Percentiles rank a stretch among this genome's conserved stretches.
Conservation (phyloP, 2,888 invertebrate genomes). For the Drosophila sordidapex region DNA sequence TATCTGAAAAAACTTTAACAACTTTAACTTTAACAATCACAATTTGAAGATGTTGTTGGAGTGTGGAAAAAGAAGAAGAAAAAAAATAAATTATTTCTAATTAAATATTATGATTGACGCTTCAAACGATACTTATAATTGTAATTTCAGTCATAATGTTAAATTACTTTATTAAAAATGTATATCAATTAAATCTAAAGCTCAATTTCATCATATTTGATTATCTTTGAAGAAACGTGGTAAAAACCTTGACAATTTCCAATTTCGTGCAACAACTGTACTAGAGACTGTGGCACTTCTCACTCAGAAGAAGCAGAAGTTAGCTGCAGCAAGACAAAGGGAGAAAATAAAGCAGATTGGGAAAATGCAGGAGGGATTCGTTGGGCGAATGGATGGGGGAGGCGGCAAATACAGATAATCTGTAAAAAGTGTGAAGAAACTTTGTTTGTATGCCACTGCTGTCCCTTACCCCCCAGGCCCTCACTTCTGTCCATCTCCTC, state of each 20-base stretch:
- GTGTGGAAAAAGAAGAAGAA: background rate
- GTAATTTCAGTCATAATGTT: background rate
- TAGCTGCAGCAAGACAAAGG: slow-evolving; percentile 7
- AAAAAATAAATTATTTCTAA: background rate
- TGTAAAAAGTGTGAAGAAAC: slow-evolving; percentile 47
- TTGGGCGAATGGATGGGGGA: background rate
- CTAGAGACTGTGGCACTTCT: background rate
- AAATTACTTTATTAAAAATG: background rate
- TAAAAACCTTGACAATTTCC: background rate
- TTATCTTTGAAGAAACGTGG: background rate
- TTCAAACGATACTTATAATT: background rate
- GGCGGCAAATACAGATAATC: slow-evolving; percentile 45
- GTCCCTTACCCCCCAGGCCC: background rate
- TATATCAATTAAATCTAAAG: background rate
- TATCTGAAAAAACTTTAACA: background rate
- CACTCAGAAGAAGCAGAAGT: background rate
- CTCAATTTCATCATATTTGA: background rate
- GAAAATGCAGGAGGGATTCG: slow-evolving; percentile 2
- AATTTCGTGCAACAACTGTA: background rate
- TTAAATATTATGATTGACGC: background rate
- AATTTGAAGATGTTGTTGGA: background rate
- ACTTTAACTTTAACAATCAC: background rate
- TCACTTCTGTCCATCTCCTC: background rate
- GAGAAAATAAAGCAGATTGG: slow-evolving; percentile 1
- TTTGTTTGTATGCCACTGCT: slow-evolving; percentile 19